Percentiles rank a stretch among this genome's conserved stretches.
These are phyloP conservation scores for Julus scandinavius DNA, from an alignment of 2,888 invertebrate genomes.

Conservation along the genomic window DNA sequence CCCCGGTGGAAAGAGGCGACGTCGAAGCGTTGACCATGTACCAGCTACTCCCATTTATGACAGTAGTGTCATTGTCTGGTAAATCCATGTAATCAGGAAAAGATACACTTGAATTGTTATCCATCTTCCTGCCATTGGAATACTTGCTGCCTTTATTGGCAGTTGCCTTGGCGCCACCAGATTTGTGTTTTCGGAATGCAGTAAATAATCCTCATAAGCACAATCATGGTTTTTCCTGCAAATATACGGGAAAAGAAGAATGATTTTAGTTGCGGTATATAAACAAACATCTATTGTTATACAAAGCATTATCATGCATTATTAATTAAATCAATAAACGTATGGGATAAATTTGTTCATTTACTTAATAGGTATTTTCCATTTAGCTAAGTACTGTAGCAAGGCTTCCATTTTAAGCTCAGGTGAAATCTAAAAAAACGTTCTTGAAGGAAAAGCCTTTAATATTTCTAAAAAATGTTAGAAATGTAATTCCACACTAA, in stretches of 20 bases:
- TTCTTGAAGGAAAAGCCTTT: too few species aligned
- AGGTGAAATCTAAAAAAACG: too few species aligned
- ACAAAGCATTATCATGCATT: not conserved
- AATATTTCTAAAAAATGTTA: too few species aligned
- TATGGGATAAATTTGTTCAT: too few species aligned
- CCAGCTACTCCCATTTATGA: not conserved
- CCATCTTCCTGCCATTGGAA: slow-evolving; percentile 54
- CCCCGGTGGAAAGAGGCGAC: not conserved
- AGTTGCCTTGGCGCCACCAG: not conserved
- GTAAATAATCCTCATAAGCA: not conserved
- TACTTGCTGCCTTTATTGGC: slow-evolving; percentile 20
- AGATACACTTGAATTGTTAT: slow-evolving; percentile 51
- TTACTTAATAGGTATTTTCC: too few species aligned
- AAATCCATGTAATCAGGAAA: slow-evolving; percentile 33
- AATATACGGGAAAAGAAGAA: not conserved
- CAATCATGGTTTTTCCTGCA: not conserved
- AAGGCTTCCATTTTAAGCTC: too few species aligned
- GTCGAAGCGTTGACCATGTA: slow-evolving; percentile 11
- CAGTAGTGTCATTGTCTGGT: not conserved
- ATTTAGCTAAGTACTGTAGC: too few species aligned
- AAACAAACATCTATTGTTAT: not conserved
- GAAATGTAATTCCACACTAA: too few species aligned
- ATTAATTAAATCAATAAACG: not conserved
- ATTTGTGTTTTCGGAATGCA: not conserved
- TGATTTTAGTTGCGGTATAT: not conserved